Conservation (phyloP, 2,888 invertebrate genomes). For the Leptopilina drosophilae region DNA sequence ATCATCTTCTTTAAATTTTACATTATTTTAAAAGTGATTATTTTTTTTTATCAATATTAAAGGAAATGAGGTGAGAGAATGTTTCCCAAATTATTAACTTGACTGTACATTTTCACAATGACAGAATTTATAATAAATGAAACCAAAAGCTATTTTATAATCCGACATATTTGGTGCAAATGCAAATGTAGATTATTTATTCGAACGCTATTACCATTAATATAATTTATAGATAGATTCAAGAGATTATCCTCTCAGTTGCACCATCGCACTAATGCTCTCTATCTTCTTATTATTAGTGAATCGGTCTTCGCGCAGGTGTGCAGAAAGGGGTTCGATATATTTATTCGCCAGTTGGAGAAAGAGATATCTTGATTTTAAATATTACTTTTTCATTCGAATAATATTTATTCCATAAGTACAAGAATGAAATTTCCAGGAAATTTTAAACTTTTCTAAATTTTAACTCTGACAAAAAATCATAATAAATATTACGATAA, state of each 20-base stretch:
- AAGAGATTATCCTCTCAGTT: conserved; percentile 32
- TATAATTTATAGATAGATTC: conserved; percentile 25
- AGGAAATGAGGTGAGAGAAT: not conserved
- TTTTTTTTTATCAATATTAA: not conserved
- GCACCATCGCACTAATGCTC: conserved; percentile 9
- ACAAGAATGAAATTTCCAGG: too few species aligned
- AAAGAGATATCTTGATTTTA: not conserved
- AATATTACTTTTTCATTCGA: not conserved
- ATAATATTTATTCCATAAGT: too few species aligned
- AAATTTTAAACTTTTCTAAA: too few species aligned
- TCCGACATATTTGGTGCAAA: conserved; percentile 1
- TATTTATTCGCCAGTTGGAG: not conserved
- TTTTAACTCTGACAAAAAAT: not conserved
- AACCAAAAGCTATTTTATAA: not conserved
- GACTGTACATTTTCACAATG: not conserved
- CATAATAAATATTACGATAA: too few species aligned
- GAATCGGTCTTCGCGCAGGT: conserved; percentile 2
- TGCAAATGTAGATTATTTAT: conserved; percentile 28
- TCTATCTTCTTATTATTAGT: not conserved
- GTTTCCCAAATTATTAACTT: too few species aligned
- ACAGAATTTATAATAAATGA: not conserved
- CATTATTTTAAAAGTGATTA: too few species aligned
- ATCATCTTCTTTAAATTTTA: too few species aligned
- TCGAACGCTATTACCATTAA: not conserved
- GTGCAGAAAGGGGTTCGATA: not conserved